Conservation (phyloP, 2,113 vertebrate genomes). For the Odobenus rosmarus region DNA sequence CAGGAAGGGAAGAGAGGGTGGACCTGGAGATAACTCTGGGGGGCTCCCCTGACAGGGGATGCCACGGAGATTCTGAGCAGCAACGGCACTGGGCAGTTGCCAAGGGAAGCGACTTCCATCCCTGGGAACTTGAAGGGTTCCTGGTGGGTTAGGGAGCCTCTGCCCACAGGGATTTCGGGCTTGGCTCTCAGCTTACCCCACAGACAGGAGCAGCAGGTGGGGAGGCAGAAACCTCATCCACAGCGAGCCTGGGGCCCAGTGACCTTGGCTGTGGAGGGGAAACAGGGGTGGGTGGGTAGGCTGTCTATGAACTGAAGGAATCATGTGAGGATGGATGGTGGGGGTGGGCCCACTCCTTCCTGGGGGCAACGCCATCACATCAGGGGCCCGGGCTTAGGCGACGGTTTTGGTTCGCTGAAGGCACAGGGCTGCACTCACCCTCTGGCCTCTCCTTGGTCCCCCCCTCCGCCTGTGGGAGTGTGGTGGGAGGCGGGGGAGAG, state of each 20-base stretch:
- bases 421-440: rapidly evolving
- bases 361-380: no score
- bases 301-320: no score
- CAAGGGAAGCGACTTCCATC: no score
- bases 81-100: no score
- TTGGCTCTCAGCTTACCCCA: neutral
- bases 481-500: neutral
- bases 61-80: no score
- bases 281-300: neutral
- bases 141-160: no score
- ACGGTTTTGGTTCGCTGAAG: neutral
- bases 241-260: no score
- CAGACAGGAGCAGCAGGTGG: neutral
- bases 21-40: neutral
- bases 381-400: neutral
- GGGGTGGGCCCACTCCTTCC: no score
- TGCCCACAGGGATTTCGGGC: no score
- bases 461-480: neutral
- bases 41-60: no score
- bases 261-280: no score
- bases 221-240: neutral
- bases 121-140: neutral
- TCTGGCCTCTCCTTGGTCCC: neutral
- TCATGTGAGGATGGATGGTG: neutral
- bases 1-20: neutral